phyloP scores from a whole-genome alignment of 2,113 vertebrate species.

The Oophaga pumilio region DNA sequence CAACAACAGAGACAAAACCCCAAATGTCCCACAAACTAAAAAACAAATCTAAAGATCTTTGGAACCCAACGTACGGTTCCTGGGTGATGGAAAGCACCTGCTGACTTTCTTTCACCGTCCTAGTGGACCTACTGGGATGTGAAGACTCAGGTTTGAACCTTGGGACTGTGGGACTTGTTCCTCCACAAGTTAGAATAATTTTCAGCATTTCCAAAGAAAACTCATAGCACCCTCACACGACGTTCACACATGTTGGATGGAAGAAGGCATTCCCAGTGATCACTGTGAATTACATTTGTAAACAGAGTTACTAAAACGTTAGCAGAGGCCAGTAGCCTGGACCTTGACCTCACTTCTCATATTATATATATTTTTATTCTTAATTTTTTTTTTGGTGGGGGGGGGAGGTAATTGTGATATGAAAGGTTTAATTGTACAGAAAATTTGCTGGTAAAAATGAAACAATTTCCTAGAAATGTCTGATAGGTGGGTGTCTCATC shows the following conservation, averaged over 20 bases:
- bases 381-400: too few relatives aligned
- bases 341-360: conserved; percentile 5
- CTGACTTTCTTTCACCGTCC: conserved; percentile 60
- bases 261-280: conserved; percentile 84
- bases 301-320: conserved; percentile 53
- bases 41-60: conserved; percentile 90
- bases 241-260: conserved; percentile 64
- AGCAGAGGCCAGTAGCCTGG: background rate
- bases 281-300: conserved; percentile 87
- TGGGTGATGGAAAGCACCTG: conserved; percentile 84
- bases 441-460: background rate
- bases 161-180: conserved; percentile 66
- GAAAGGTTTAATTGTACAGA: conserved; percentile 2
- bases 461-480: background rate
- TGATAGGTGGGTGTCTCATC: too few relatives aligned
- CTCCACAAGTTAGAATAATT: conserved; percentile 65
- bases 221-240: conserved; percentile 61
- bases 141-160: conserved; percentile 71
- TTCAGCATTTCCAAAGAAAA: conserved; percentile 67
- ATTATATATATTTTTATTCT: background rate
- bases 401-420: background rate
- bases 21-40: conserved; percentile 77
- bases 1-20: conserved; percentile 72
- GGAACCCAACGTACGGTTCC: conserved; percentile 90
- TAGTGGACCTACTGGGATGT: conserved; percentile 64